Evolutionary conservation across 1,140 invertebrate genomes (phyloP), one percentile per base, ranked within the genome.

Genomic region (Proales similis): DNA sequence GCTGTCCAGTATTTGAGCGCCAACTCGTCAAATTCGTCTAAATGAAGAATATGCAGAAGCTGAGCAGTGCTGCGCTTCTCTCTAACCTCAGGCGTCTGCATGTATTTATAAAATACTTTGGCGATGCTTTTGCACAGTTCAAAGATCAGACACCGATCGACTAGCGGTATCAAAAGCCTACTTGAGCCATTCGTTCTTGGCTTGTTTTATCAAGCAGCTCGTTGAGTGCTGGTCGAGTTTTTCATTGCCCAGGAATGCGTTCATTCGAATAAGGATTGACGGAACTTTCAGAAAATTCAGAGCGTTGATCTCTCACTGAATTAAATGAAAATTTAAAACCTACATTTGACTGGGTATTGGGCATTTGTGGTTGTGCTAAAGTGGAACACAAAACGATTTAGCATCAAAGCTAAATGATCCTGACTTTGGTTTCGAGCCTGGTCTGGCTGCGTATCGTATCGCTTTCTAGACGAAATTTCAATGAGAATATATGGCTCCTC

Each of bases 111-210:
- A 57, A 57, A 57, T 17, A 57, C 51, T 12, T 57, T 57, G 0
- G 51, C 45, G 39, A 42, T 57, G 19, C 51, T 57, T n/a, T n/a
- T n/a, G n/a, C n/a, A n/a, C n/a, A n/a, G n/a, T n/a, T n/a, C n/a
- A n/a, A n/a, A 32, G 7, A 57, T 20, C 24, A 20, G 26, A 53
- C 12, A 51, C 42, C 11, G 12, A 29, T 48, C 2, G 1, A 45
- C 2, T 12, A 45, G 26, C 43, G 20, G 20, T 45, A 22, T 45
- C 26, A 5, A 5, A 2, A 5, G 43, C 51, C 45, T 57, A 57
- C 51, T 57, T 57, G 7, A 57, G 17, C 51, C 33, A 57, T 57
- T 57, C 51, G 14, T 57, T 42, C 45, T 57, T 57, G 2, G 51
- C 51, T 24, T 42, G n/a, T 12, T 19, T n/a, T 29, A 57, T 42